Percentiles rank a stretch among this genome's conserved stretches.
phyloP scores from a whole-genome alignment of 2,797 vertebrate species.

The Neosilurus hyrtlii region DNA sequence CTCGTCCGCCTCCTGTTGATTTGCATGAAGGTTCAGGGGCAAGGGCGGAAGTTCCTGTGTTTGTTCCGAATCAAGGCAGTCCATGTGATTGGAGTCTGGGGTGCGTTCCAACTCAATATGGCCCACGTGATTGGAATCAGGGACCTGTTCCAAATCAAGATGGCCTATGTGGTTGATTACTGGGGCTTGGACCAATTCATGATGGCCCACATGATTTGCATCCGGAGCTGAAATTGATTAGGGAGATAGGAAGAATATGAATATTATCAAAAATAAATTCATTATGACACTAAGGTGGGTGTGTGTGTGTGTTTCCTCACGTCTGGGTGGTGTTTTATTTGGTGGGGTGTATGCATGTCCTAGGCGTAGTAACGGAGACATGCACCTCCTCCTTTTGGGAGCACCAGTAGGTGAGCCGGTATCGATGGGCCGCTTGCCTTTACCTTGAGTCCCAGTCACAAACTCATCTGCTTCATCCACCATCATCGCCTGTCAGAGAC shows the following conservation, averaged over 20 bases:
- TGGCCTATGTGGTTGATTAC: constrained; percentile 84
- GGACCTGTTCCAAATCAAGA: constrained; percentile 61
- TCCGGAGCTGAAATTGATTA: constrained; percentile 68
- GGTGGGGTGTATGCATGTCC: constrained; percentile 80
- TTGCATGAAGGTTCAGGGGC: constrained; percentile 60
- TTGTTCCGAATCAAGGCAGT: constrained; percentile 49
- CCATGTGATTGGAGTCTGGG: constrained; percentile 57
- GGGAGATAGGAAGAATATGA: not conserved
- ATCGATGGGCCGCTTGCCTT: constrained; percentile 87
- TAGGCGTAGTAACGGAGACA: constrained; percentile 87
- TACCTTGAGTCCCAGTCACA: constrained; percentile 89
- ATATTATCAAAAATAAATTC: not conserved
- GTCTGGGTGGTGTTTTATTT: constrained; percentile 62
- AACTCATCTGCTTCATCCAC: constrained; percentile 99
- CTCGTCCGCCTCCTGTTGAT: constrained; percentile 62
- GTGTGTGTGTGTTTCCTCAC: constrained; percentile 47
- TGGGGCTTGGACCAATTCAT: constrained; percentile 45
- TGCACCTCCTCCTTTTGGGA: constrained; percentile 88
- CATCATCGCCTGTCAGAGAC: constrained; percentile 89
- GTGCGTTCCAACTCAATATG: constrained; percentile 50
- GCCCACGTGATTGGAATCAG: constrained; percentile 54
- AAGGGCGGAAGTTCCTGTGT: constrained; percentile 62
- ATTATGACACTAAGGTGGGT: not conserved
- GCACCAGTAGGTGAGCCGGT: constrained; percentile 79
- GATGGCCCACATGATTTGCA: constrained; percentile 57